A percentile compares a stretch with the other conserved stretches of the same genome.
Evolutionary conservation across 2,797 vertebrate species (phyloP).

Genomic region (Tachyglossus aculeatus): DNA sequence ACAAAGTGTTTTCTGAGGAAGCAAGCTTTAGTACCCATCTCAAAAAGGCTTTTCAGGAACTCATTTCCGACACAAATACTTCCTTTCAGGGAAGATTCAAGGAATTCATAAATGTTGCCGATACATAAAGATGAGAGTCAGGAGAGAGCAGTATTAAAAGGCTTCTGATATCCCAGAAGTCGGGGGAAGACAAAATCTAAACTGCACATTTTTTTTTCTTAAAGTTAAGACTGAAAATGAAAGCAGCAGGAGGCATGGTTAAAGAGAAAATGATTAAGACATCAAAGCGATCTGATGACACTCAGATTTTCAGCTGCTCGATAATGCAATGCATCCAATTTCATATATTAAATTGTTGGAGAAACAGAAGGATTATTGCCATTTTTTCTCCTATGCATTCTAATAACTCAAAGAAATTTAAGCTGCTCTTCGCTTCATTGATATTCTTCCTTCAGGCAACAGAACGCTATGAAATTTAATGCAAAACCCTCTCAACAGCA

Average conservation of each 20-base stretch:
- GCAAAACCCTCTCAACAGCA: constrained; percentile 61
- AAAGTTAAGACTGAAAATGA: constrained; percentile 20
- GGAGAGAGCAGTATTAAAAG: no score
- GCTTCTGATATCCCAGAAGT: no score
- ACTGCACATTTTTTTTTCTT: background rate
- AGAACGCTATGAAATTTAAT: constrained; percentile 59
- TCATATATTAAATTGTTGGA: constrained; percentile 20
- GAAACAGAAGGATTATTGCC: constrained; percentile 18
- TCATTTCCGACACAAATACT: no score
- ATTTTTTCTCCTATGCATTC: constrained; percentile 14
- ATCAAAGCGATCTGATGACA: constrained; percentile 17
- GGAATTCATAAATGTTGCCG: background rate
- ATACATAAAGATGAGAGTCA: background rate
- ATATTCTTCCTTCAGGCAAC: constrained; percentile 60
- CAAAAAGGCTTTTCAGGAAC: constrained; percentile 1
- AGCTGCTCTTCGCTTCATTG: constrained; percentile 56
- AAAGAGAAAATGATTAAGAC: constrained; percentile 11
- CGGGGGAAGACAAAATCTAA: background rate
- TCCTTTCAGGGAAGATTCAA: background rate
- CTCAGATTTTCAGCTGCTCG: background rate
- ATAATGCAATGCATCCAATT: constrained; percentile 8
- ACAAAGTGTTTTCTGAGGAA: no score
- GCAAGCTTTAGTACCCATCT: no score
- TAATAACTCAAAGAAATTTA: constrained; percentile 42
- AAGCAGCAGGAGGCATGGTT: background rate